Percentiles rank a stretch among this genome's conserved stretches.
These are phyloP conservation scores for Nomia melanderi DNA, from an alignment of 1,140 invertebrate genomes.

Conservation along the genomic window DNA sequence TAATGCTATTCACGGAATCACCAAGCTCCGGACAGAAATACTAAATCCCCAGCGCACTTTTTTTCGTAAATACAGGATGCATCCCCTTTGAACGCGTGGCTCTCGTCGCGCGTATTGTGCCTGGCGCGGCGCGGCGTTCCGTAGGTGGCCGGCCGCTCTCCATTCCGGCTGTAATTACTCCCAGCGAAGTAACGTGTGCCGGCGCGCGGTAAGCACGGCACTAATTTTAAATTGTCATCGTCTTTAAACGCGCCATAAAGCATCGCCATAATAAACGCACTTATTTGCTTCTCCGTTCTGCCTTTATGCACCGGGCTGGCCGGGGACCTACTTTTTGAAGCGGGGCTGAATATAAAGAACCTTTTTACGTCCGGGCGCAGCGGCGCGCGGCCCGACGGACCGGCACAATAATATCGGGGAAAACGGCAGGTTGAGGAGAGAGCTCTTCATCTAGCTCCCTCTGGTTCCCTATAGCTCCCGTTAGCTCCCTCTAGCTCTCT, in stretches of 20 bases:
- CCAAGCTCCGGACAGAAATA: too few species aligned
- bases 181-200: constrained; percentile 11
- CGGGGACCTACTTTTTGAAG: constrained; percentile 27
- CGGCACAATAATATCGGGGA: constrained; percentile 11
- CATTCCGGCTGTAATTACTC: constrained; percentile 26
- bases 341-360: constrained; percentile 27
- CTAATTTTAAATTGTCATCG: constrained; percentile 45
- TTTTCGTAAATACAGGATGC: background rate
- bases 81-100: background rate
- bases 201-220: background rate
- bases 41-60: background rate
- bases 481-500: too few species aligned
- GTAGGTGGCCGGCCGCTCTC: too few species aligned
- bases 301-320: constrained; percentile 11
- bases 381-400: background rate
- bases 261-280: constrained; percentile 37
- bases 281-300: constrained; percentile 22
- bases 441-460: too few species aligned
- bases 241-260: constrained; percentile 20
- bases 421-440: background rate
- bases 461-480: too few species aligned
- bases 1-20: too few species aligned
- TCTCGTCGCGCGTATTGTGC: too few species aligned
- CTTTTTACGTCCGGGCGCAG: background rate
- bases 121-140: background rate